These are phyloP conservation scores for Campopleginae sp. DNA, from an alignment of 2,888 invertebrate species.

Conservation along the genomic window DNA sequence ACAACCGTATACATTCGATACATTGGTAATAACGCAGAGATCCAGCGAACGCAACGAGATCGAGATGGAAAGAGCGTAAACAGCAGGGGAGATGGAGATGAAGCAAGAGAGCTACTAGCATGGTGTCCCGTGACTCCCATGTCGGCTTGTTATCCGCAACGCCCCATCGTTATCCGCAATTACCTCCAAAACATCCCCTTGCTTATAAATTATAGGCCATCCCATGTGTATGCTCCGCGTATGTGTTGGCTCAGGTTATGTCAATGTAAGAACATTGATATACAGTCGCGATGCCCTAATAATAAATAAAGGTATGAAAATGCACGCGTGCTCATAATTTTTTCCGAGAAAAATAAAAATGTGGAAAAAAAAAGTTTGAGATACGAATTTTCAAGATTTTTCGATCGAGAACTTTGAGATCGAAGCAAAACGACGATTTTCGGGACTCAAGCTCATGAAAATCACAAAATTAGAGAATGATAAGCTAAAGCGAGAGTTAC, in stretches of 20 bases:
- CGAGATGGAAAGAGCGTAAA: constrained; percentile 17
- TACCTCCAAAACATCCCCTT: constrained; percentile 83
- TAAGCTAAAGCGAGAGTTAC: too few species aligned
- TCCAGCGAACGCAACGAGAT: constrained; percentile 1
- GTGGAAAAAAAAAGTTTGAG: background rate
- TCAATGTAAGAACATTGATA: constrained; percentile 19
- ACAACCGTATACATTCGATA: constrained; percentile 24
- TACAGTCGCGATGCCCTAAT: background rate
- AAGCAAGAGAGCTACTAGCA: constrained; percentile 71
- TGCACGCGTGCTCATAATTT: background rate
- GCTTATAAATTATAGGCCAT: constrained; percentile 83
- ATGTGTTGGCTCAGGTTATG: constrained; percentile 58
- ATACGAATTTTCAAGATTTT: background rate
- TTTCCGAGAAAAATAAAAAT: background rate
- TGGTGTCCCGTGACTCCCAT: constrained; percentile 84
- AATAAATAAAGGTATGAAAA: background rate
- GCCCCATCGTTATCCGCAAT: constrained; percentile 84
- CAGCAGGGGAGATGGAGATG: constrained; percentile 24
- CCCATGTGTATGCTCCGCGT: constrained; percentile 69
- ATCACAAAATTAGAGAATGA: background rate
- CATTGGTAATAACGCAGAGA: constrained; percentile 23
- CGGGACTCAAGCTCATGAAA: background rate
- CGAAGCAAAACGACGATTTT: background rate
- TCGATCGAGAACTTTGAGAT: background rate
- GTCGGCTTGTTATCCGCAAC: constrained; percentile 84